Percentiles rank a stretch among this genome's conserved stretches.
Evolutionary conservation across 1,140 invertebrate species (phyloP).

Genomic region (Drosophila rufa): DNA sequence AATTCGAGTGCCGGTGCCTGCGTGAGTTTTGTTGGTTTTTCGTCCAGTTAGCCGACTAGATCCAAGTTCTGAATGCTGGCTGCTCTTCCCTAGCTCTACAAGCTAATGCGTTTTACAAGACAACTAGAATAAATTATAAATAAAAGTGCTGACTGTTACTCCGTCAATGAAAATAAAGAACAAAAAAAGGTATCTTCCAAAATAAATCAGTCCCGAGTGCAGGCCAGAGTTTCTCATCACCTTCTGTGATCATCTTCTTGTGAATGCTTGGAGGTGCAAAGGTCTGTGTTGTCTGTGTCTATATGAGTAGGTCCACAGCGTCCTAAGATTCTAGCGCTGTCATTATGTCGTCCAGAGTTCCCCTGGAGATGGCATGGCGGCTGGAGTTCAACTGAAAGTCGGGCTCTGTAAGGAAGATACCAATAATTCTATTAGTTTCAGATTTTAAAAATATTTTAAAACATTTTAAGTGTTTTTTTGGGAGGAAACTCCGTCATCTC

Average conservation of each 20-base stretch:
- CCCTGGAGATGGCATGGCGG: conserved; percentile 45
- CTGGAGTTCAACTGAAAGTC: conserved; percentile 49
- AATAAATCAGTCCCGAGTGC: neutral
- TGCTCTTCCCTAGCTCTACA: neutral
- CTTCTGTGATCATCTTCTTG: neutral
- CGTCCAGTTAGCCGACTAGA: conserved; percentile 30
- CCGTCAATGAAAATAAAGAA: neutral
- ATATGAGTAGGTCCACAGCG: neutral
- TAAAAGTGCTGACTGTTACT: neutral
- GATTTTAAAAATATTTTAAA: neutral
- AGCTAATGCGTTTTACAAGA: neutral
- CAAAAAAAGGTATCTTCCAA: neutral
- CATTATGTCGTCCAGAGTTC: conserved; percentile 64
- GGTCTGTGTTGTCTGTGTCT: neutral
- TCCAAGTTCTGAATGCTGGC: conserved; percentile 9
- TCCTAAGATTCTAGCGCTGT: conserved; percentile 55
- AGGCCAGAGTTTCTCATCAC: neutral
- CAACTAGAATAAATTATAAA: neutral
- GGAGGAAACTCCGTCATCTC: conserved; percentile 3
- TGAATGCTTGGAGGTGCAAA: neutral
- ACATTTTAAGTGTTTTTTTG: too few relatives aligned
- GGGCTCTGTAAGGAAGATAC: conserved; percentile 28
- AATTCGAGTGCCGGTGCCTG: neutral
- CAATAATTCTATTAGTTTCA: neutral
- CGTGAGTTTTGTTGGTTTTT: conserved; percentile 7